phyloP scores from a whole-genome alignment of 1,140 invertebrate genomes.

The Halyomorpha halys region DNA sequence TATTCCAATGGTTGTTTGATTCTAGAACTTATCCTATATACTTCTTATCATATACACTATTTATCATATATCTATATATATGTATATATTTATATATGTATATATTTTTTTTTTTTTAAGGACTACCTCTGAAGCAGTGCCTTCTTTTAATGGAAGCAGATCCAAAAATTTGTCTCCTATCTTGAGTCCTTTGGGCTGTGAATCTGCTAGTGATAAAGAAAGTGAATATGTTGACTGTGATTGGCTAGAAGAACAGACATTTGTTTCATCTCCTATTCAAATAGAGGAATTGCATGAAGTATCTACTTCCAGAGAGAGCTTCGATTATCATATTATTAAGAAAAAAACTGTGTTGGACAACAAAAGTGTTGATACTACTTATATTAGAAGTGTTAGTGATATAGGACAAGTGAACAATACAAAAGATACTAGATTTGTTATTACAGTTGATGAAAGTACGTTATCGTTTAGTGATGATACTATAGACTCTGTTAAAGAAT shows the following conservation, averaged over 20 bases:
- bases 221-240: slow-evolving; percentile 29
- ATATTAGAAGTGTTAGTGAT: slow-evolving; percentile 7
- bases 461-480: slow-evolving; percentile 21
- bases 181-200: slow-evolving; percentile 23
- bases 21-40: too few relatives aligned
- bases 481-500: slow-evolving; percentile 19
- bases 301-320: background rate
- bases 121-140: background rate
- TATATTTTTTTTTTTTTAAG: background rate
- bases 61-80: too few relatives aligned
- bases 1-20: too few relatives aligned
- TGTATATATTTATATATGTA: background rate
- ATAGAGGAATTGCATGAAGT: background rate
- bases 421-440: slow-evolving; percentile 5
- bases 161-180: slow-evolving; percentile 17
- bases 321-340: background rate
- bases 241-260: slow-evolving; percentile 23
- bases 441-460: slow-evolving; percentile 19
- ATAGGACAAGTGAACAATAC: background rate
- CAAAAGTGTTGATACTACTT: too few relatives aligned
- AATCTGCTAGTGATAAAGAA: slow-evolving; percentile 27
- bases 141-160: background rate
- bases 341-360: background rate
- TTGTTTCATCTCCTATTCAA: background rate
- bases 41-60: too few relatives aligned